Conservation (phyloP, 2,113 vertebrate species). For the Oxygymnocypris stewartii region DNA sequence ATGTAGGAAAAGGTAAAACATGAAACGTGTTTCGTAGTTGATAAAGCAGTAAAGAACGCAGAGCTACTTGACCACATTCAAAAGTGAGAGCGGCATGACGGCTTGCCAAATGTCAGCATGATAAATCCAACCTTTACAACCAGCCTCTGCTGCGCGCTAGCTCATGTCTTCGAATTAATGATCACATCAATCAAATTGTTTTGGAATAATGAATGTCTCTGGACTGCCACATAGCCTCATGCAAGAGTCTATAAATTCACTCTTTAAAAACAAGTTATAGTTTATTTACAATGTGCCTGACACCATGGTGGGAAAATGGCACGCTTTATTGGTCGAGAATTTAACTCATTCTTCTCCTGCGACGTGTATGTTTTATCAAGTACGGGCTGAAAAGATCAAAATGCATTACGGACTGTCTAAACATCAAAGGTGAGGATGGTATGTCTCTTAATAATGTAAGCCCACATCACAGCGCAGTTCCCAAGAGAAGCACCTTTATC, state of each 20-base stretch:
- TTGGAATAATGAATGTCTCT: conserved; percentile 73
- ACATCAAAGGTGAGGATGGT: conserved; percentile 19
- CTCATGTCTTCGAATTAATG: conserved; percentile 74
- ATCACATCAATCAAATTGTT: conserved; percentile 77
- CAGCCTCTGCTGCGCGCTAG: conserved; percentile 65
- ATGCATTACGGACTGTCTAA: not conserved
- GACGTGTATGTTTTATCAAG: not conserved
- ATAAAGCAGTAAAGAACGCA: conserved; percentile 54
- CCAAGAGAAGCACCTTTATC: conserved; percentile 39
- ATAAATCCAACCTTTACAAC: conserved; percentile 82
- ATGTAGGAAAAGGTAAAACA: conserved; percentile 35
- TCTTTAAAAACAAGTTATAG: conserved; percentile 68
- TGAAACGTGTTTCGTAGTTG: conserved; percentile 11
- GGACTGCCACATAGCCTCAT: conserved; percentile 64
- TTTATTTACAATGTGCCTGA: conserved; percentile 58
- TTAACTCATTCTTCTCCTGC: conserved; percentile 35
- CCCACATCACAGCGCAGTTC: not conserved
- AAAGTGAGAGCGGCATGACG: conserved; percentile 52
- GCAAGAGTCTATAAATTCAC: conserved; percentile 72
- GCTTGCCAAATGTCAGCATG: conserved; percentile 79
- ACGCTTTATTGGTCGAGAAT: conserved; percentile 29
- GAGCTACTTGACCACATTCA: conserved; percentile 64
- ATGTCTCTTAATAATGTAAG: conserved; percentile 30
- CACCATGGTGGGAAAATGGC: conserved; percentile 45
- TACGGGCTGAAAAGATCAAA: not conserved